phyloP scores from a whole-genome alignment of 2,888 invertebrate species.

The Tuberolachnus salignus region DNA sequence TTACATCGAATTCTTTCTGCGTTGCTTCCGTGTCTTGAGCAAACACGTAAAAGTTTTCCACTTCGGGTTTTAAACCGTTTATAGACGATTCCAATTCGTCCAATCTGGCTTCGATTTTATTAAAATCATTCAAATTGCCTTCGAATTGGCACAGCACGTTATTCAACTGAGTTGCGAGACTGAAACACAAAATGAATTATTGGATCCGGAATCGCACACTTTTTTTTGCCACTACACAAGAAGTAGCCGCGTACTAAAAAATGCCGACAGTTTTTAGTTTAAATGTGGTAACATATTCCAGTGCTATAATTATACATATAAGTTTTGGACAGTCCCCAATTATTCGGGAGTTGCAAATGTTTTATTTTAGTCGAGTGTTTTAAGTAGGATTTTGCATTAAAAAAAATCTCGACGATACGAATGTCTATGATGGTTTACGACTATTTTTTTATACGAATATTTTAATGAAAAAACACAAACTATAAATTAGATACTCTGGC shows the following conservation, averaged over 20 bases:
- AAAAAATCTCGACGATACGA: constrained; percentile 4
- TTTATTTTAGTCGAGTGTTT: constrained; percentile 48
- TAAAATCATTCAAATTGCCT: constrained; percentile 78
- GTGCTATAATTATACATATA: constrained; percentile 48
- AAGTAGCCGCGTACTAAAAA: constrained; percentile 30
- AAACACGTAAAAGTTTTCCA: constrained; percentile 77
- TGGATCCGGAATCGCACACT: constrained; percentile 16
- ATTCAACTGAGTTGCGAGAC: constrained; percentile 80
- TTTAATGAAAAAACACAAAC: not conserved
- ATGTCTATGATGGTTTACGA: not conserved
- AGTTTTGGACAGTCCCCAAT: constrained; percentile 40
- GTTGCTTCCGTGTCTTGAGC: constrained; percentile 73
- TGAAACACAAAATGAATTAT: constrained; percentile 63
- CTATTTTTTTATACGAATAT: not conserved
- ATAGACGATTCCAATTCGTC: constrained; percentile 73
- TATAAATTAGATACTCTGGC: too few species aligned
- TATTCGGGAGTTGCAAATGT: constrained; percentile 28
- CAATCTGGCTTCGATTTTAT: constrained; percentile 74
- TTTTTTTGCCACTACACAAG: not conserved
- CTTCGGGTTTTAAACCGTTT: constrained; percentile 71
- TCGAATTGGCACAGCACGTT: constrained; percentile 77
- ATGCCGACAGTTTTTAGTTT: constrained; percentile 37
- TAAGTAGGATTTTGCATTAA: constrained; percentile 16
- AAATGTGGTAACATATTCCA: constrained; percentile 51
- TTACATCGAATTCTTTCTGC: constrained; percentile 68